phyloP scores from a whole-genome alignment of 1,140 invertebrate genomes.

The Megathymus violae region DNA sequence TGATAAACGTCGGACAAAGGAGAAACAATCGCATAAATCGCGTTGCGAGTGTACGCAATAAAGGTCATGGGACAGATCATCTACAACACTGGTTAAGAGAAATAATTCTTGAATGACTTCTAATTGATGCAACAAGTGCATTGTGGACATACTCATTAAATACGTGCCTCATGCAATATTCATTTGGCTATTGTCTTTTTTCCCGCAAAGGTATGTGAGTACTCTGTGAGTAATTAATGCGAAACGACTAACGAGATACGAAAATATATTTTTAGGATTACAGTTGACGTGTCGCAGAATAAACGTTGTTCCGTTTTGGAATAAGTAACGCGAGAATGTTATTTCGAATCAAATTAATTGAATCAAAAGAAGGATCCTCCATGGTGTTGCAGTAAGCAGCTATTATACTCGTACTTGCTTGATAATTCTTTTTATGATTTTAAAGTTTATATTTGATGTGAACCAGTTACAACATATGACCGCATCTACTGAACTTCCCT shows the following conservation, averaged over 20 bases:
- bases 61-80: constrained; percentile 61
- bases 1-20: too few species aligned
- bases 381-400: not conserved
- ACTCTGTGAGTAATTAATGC: constrained; percentile 35
- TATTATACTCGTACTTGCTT: not conserved
- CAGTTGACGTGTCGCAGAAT: not conserved
- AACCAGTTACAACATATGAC: constrained; percentile 35
- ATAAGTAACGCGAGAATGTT: constrained; percentile 1
- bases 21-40: constrained; percentile 21
- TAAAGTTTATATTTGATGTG: constrained; percentile 9
- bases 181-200: constrained; percentile 58
- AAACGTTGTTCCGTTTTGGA: not conserved
- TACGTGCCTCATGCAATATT: constrained; percentile 65
- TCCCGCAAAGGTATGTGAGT: constrained; percentile 29
- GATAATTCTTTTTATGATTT: not conserved
- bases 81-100: constrained; percentile 45
- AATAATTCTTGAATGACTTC: constrained; percentile 51
- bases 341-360: not conserved
- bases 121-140: constrained; percentile 65
- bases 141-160: constrained; percentile 60
- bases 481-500: constrained; percentile 28
- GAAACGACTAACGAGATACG: constrained; percentile 34
- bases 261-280: constrained; percentile 21
- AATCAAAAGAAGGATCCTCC: not conserved
- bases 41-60: constrained; percentile 26